A percentile compares a stretch with the other conserved stretches of the same genome.
These are phyloP conservation scores for Zeuzera pyrina DNA, from an alignment of 2,888 invertebrate species.

Conservation along the genomic window DNA sequence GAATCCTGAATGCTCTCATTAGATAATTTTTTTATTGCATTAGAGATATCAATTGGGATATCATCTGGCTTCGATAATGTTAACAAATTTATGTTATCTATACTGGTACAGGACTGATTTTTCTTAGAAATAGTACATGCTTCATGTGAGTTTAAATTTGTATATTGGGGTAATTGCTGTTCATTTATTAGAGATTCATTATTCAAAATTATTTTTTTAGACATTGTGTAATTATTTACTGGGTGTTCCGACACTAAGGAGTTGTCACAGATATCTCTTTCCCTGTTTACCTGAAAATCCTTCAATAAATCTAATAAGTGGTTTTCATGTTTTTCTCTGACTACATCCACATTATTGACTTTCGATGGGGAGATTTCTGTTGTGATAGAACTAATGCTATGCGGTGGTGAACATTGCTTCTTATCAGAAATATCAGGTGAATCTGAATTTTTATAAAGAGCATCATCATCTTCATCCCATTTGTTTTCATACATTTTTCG, in stretches of 20 bases:
- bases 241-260: too few species aligned
- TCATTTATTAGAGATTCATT: too few species aligned
- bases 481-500: conserved; percentile 41
- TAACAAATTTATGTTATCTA: too few species aligned
- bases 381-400: conserved; percentile 25
- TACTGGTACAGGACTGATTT: too few species aligned
- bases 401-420: conserved; percentile 18
- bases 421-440: conserved; percentile 16
- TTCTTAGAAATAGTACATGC: too few species aligned
- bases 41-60: conserved; percentile 30
- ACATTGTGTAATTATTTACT: too few species aligned
- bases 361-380: conserved; percentile 19
- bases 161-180: too few species aligned
- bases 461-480: conserved; percentile 67
- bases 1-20: too few species aligned
- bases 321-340: conserved; percentile 39
- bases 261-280: conserved; percentile 20
- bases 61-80: too few species aligned
- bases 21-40: conserved; percentile 28
- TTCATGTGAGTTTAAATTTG: too few species aligned
- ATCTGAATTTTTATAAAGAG: conserved; percentile 48
- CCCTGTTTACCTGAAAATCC: conserved; percentile 31
- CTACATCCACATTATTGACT: conserved; percentile 25
- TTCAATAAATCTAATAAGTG: conserved; percentile 39
- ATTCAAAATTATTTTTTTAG: too few species aligned